Base-by-base conservation (phyloP, 2,113 vertebrate species). In the Pholis gunnellus region DNA sequence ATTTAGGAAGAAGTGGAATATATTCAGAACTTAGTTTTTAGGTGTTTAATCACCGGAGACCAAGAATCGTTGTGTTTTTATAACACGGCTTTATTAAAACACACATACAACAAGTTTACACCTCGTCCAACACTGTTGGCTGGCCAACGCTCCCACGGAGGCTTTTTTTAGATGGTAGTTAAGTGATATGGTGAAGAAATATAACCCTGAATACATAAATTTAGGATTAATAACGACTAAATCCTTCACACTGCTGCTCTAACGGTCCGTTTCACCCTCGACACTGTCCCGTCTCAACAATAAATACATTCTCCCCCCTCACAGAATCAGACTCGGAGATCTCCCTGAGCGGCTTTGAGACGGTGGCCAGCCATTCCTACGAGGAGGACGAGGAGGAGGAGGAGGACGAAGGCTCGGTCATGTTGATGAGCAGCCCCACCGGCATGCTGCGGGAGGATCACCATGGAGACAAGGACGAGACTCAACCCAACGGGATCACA, bases 261-360 rank as follows among this genome's bases (percentile, higher is more conserved):
- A 25, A 29, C 14, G 11, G 38, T 1, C 38, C 0, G 13, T 31
- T 46, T 11, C 4, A 57, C 65, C 69, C 3, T 48, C 3, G 2
- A 9, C 50, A 9, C 20, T 46, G 4, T 6, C 22, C 20, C 25
- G 1, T 36, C 15, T 46, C 4, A 64, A 25, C 42, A 25, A 15
- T 25, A 6, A 52, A 10, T 61, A n/a, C 57, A 69, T 72, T 17
- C 1, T 40, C 64, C 79, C 79, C 17, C 59, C 34, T 70, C 42
- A 63, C 77, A 99, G 98, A 97, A 87, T 99, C 98, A 0, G 97
- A 96, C 90, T 97, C 97, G 0, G 97, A 97, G 89, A 89, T 88
- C 89, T 98, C 97, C 59, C 91, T 99, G 95, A 98, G 96, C 87
- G 95, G 94, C 83, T 96, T 98, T 92, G 97, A 99, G 94, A 96